phyloP scores from a whole-genome alignment of 2,888 invertebrate genomes.

The Gerosis bhagava region DNA sequence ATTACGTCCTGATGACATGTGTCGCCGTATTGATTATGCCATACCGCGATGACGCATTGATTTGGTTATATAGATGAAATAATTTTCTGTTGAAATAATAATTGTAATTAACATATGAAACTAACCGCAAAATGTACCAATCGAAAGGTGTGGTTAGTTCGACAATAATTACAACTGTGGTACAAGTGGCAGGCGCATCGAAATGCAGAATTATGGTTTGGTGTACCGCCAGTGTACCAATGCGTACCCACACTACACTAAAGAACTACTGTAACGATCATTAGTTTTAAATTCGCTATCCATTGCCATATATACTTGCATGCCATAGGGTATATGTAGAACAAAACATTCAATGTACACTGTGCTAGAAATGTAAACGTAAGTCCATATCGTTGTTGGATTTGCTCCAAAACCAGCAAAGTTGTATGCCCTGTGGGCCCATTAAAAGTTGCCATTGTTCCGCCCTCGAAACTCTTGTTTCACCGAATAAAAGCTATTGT shows the following conservation, averaged over 20 bases:
- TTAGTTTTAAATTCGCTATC: neutral
- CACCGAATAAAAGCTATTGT: conserved; percentile 47
- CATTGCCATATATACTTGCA: neutral
- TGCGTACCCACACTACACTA: neutral
- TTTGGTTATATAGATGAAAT: too few relatives aligned
- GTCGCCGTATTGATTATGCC: too few relatives aligned
- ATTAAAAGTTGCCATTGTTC: conserved; percentile 62
- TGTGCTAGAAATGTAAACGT: neutral
- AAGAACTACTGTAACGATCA: neutral
- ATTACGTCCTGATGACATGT: too few relatives aligned
- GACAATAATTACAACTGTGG: conserved; percentile 19
- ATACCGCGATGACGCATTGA: too few relatives aligned
- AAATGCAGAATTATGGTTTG: conserved; percentile 35
- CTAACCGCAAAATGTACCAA: conserved; percentile 11
- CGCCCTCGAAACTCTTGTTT: conserved; percentile 43
- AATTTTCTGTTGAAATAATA: too few relatives aligned
- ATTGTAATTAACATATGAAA: conserved; percentile 9
- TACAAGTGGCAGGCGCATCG: conserved; percentile 37
- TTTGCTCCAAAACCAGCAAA: conserved; percentile 46
- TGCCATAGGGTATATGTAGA: neutral
- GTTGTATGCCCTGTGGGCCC: conserved; percentile 53
- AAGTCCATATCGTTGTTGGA: conserved; percentile 40
- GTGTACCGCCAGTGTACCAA: conserved; percentile 19
- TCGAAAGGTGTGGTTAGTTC: conserved; percentile 23
- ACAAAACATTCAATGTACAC: conserved; percentile 4